Evolutionary conservation across 2,113 vertebrate genomes (phyloP), one percentile per base, ranked within the genome.

Genomic region (Rattus rattus): DNA sequence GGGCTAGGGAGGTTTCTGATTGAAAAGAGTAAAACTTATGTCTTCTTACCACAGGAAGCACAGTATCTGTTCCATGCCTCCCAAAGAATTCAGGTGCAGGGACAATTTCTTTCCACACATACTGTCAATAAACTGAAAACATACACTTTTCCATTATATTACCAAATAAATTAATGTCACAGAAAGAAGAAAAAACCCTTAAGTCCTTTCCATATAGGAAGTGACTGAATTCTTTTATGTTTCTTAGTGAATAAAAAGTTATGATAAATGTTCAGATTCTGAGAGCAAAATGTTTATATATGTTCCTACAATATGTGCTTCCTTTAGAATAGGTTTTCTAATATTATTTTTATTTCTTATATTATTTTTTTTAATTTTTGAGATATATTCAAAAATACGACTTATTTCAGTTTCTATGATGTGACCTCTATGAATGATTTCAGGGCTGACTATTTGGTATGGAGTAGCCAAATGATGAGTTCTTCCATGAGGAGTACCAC

Each of bases 201-300:
- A 91, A 49, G 73, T 49, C 84, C 87, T 61, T 87, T 85, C 26
- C 63, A 69, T 39, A 52, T 72, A 69, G 92, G 47, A 63, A 86
- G 0, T 26, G 85, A 59, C 39, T 94, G 30, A 84, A 54, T 4
- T 47, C 54, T 91, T 84, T 65, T 80, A 79, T 56, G 9, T 72
- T 70, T 89, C 49, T 75, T 89, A 56, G 22, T 91, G 83, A 92
- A 76, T 63, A 90, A 97, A 67, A 83, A 75, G 10, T 70, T 12
- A 22, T 69, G 16, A 93, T 76, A 77, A 49, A 81, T 95, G 88
- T 94, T 65, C 20, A 59, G 65, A 73, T 67, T 94, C 28, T 94
- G 43, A 94, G 92, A 86, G 20, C 24, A 92, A 56, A 12, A 72
- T 69, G 76, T 72, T 56, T 11, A n/a, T 86, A 43, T 86, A 28